Evolutionary conservation across 1,140 invertebrate species (phyloP).

Genomic region (Wasmannia auropunctata): DNA sequence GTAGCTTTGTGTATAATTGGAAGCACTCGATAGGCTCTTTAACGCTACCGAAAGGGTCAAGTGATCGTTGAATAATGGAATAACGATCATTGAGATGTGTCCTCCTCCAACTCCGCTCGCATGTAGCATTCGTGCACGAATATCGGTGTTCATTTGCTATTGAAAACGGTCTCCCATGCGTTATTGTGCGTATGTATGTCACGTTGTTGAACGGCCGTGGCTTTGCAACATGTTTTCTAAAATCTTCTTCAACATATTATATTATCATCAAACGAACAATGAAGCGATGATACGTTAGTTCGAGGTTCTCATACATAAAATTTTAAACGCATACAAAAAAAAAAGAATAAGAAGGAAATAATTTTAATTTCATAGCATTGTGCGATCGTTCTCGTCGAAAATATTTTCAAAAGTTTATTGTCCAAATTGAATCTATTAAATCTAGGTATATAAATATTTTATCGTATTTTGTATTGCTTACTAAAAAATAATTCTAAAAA

Average conservation of each 20-base stretch:
- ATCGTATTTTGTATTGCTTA: not conserved
- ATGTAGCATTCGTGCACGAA: not conserved
- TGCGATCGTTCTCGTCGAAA: not conserved
- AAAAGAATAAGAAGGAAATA: not conserved
- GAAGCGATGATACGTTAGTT: too few species aligned
- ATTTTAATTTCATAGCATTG: not conserved
- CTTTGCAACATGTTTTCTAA: constrained; percentile 22
- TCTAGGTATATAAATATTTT: not conserved
- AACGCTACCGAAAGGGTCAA: constrained; percentile 33
- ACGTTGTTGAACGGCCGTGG: not conserved
- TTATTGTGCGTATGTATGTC: not conserved
- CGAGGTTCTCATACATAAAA: not conserved
- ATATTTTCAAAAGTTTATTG: not conserved
- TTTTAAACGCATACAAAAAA: not conserved
- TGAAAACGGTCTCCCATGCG: not conserved
- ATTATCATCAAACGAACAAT: constrained; percentile 23
- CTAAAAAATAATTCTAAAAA: not conserved
- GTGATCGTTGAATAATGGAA: constrained; percentile 44
- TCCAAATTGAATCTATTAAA: not conserved
- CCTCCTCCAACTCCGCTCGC: not conserved
- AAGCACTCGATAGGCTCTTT: constrained; percentile 38
- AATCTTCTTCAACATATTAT: constrained; percentile 6
- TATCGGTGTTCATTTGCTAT: constrained; percentile 44
- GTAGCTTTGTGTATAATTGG: constrained; percentile 20
- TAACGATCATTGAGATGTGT: constrained; percentile 28